phyloP scores from a whole-genome alignment of 2,888 invertebrate species.

The Hemithea aestivaria region DNA sequence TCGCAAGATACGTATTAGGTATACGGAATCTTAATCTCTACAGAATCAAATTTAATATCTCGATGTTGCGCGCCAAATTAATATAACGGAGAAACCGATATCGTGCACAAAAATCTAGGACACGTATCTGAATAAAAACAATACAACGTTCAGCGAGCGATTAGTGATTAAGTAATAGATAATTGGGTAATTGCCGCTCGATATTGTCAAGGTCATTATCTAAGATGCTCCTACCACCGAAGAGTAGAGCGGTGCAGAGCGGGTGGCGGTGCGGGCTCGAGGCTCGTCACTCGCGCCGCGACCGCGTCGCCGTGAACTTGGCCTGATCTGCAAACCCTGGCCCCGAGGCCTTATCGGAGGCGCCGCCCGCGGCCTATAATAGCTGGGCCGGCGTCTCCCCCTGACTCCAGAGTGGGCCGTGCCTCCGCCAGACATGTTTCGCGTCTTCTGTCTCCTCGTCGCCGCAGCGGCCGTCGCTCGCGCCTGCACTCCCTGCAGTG shows the following conservation, averaged over 20 bases:
- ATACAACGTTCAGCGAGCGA: conserved; percentile 16
- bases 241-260: conserved; percentile 14
- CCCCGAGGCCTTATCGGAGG: conserved; percentile 71
- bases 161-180: conserved; percentile 23
- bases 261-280: conserved; percentile 21
- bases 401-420: conserved; percentile 65
- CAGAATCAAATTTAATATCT: too few species aligned
- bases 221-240: conserved; percentile 45
- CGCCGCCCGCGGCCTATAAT: conserved; percentile 77
- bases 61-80: too few species aligned
- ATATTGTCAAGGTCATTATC: conserved; percentile 55
- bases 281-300: conserved; percentile 55
- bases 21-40: too few species aligned
- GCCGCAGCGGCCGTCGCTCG: conserved; percentile 46
- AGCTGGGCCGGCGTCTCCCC: conserved; percentile 73
- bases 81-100: too few species aligned
- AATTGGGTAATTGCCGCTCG: conserved; percentile 26
- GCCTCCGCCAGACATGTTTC: conserved; percentile 72
- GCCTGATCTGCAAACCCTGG: conserved; percentile 69
- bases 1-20: too few species aligned
- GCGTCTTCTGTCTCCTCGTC: conserved; percentile 63
- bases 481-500: conserved; percentile 74
- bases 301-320: conserved; percentile 75
- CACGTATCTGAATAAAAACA: conserved; percentile 19
- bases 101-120: conserved; percentile 13